Conservation (phyloP, 2,888 invertebrate species). For the Gari tellinella region DNA sequence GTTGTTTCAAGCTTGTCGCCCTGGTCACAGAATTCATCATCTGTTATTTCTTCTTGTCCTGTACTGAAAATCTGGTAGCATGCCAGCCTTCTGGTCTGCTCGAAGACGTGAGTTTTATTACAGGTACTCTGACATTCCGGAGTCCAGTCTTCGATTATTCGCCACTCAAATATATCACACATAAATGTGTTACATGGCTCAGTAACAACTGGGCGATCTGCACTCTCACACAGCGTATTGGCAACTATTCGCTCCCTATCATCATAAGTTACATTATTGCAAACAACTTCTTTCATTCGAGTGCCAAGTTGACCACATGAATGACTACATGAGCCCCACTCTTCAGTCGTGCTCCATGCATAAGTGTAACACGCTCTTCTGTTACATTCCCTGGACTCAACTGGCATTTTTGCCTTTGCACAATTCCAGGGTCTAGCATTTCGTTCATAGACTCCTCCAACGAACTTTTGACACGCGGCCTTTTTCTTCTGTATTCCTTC, state of each 20-base stretch:
- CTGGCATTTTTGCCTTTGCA: constrained; percentile 30
- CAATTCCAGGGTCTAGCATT: constrained; percentile 47
- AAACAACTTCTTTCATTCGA: constrained; percentile 30
- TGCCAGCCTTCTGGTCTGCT: constrained; percentile 19
- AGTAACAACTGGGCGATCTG: constrained; percentile 8
- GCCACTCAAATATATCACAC: constrained; percentile 39
- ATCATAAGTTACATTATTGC: constrained; percentile 60
- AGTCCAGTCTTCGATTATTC: constrained; percentile 30
- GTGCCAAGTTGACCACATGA: constrained; percentile 50
- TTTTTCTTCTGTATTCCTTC: constrained; percentile 39
- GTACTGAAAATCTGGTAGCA: constrained; percentile 34
- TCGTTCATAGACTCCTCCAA: constrained; percentile 13
- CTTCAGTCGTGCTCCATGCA: constrained; percentile 40
- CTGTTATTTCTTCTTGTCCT: constrained; percentile 33
- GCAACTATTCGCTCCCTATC: constrained; percentile 38
- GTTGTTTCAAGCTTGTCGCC: constrained; percentile 8
- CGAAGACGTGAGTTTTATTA: constrained; percentile 1
- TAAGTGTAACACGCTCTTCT: constrained; percentile 51
- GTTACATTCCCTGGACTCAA: constrained; percentile 54
- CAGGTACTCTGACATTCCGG: constrained; percentile 40
- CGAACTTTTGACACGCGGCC: constrained; percentile 24
- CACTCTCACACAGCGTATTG: constrained; percentile 24
- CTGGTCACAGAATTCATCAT: constrained; percentile 23
- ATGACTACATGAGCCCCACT: constrained; percentile 54
- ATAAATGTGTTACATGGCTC: constrained; percentile 45